Base-by-base conservation (phyloP, 2,888 invertebrate species). In the Drosophila affinis region DNA sequence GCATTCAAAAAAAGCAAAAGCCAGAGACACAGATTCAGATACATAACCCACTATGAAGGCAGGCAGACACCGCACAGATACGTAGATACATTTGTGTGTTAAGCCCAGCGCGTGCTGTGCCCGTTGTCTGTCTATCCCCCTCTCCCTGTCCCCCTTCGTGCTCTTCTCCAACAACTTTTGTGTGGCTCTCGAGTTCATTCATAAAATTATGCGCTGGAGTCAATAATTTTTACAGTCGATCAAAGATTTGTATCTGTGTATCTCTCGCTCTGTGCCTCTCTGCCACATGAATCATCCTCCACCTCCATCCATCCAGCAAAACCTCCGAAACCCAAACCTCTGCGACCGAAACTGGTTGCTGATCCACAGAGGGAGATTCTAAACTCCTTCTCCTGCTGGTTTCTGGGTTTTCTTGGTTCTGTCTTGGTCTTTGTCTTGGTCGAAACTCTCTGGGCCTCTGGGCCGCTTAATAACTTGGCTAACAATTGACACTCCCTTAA, bases 401-500 rank as follows among this genome's bases (percentile, higher is more conserved):
- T 47, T 18, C 47, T 17, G 47, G 18, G 47, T 18, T 18, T 47
- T 17, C 9, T 24, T 24, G 24, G 14, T 34, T 34, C 34, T 5
- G 14, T 60, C 56, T 65, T 18, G 75, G 34, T 63, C 72, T 61
- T 67, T 67, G 65, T 62, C 82, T 67, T 68, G 39, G 39, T 39
- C 39, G 39, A 39, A 39, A 39, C 39, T n/a, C 39, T 39, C 39
- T n/a, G 39, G n/a, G 14, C 85, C 62, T 75, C 78, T 72, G 81
- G 72, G 71, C 75, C 79, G 79, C 82, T 88, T 83, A 88, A 83
- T 83, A 83, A 83, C 83, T 83, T 87, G 83, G 88, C 83, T 78
- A 83, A 83, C 89, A 90, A 89, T 89, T 90, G 89, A 90, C 89
- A 89, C 89, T 90, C 89, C 89, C 90, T 86, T 90, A 80, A 87